Evolutionary conservation across 2,113 vertebrate species (phyloP), one percentile per base, ranked within the genome.

Genomic region (Stercorarius parasiticus): DNA sequence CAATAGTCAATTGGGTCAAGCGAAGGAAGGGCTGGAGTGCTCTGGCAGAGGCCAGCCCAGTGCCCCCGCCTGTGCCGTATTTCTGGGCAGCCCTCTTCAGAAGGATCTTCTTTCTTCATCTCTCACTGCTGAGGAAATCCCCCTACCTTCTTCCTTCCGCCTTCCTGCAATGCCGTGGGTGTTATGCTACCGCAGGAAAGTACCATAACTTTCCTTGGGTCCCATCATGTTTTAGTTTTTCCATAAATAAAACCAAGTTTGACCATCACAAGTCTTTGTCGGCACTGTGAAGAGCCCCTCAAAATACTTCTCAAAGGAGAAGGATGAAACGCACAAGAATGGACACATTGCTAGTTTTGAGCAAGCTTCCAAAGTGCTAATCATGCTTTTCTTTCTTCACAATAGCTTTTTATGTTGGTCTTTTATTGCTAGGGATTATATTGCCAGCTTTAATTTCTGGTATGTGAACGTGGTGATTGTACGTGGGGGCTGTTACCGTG

Each of bases 101-200:
- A 67, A 76, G 13, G 6, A 50, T 88, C 49, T 82, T 56, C 36
- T 62, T 70, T 66, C 27, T 82, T 79, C 38, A 40, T 34, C 45
- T 74, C 47, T 93, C 23, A 65, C 15, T 67, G 72, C 12, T 76
- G 38, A 92, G 49, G 49, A 94, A 96, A 94, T 59, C 10, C 86
- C 84, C 38, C 14, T 59, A 15, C 15, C 22, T 2, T 38, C 4
- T 47, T 72, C 23, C 50, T 95, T 91, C 59, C 2, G 2, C 52
- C 32, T 96, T 92, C 11, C 10, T 45, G 52, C 26, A 72, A 30
- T 58, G 81, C 4, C 0, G 0, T 62, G 38, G 11, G 10, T 69
- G 34, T 82, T 78, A 47, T 9, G 8, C 13, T 72, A 43, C 43
- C 5, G 3, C 47, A 77, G 49, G 22, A 73, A 87, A 76, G 49